phyloP scores from a whole-genome alignment of 2,888 invertebrate species.

The Cylloceria caligata region DNA sequence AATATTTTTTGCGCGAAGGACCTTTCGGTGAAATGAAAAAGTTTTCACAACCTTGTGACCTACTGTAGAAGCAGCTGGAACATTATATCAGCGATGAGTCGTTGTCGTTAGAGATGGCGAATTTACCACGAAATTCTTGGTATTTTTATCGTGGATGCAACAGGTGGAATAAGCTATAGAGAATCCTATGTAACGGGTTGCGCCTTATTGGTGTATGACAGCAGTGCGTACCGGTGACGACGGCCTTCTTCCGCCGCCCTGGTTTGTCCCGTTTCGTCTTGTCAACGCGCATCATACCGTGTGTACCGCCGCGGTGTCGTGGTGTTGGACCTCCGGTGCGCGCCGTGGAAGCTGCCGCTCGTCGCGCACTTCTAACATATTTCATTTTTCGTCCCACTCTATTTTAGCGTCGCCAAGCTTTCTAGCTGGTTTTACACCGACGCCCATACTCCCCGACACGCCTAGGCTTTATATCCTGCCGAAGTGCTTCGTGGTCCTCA shows the following conservation, averaged over 20 bases:
- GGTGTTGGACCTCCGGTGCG: constrained; percentile 21
- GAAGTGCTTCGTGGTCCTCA: constrained; percentile 78
- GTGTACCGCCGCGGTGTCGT: constrained; percentile 37
- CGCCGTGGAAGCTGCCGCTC: constrained; percentile 61
- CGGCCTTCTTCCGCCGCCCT: constrained; percentile 65
- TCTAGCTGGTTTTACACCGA: constrained; percentile 83
- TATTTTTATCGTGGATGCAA: constrained; percentile 65
- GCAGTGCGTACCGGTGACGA: constrained; percentile 10
- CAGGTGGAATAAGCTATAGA: constrained; percentile 62
- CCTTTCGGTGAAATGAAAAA: constrained; percentile 6
- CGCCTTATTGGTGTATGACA: constrained; percentile 37
- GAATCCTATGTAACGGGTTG: constrained; percentile 63
- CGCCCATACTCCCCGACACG: constrained; percentile 44
- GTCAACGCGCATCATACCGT: constrained; percentile 22
- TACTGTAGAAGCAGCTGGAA: constrained; percentile 63
- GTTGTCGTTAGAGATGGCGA: neutral
- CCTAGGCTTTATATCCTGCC: constrained; percentile 81
- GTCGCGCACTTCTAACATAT: constrained; percentile 82
- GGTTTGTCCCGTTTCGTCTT: constrained; percentile 47
- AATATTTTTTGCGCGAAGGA: too few relatives aligned
- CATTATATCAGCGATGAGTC: constrained; percentile 55
- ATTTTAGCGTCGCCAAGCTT: constrained; percentile 80
- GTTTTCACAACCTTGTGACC: constrained; percentile 26
- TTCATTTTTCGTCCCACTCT: constrained; percentile 83
- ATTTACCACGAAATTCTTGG: constrained; percentile 57